Conservation (phyloP, 2,888 invertebrate genomes). For the Andrena fulva region DNA sequence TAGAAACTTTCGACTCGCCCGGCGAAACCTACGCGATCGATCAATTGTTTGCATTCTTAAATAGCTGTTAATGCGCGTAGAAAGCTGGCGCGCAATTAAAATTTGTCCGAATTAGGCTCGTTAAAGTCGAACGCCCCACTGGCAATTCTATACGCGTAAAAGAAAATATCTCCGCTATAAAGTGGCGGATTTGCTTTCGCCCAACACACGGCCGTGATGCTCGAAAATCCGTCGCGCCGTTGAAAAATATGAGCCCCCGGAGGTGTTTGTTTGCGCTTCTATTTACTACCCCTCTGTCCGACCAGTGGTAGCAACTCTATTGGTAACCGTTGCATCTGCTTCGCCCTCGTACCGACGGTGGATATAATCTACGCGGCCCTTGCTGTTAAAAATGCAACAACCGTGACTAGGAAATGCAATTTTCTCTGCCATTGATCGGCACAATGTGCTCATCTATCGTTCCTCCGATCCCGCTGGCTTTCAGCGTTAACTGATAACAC, state of each 20-base stretch:
- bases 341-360: slow-evolving; percentile 40
- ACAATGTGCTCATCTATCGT: slow-evolving; percentile 7
- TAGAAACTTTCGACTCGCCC: slow-evolving; percentile 36
- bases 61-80: neutral
- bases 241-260: slow-evolving; percentile 22
- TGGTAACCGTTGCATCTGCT: slow-evolving; percentile 10
- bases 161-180: neutral
- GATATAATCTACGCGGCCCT: slow-evolving; percentile 8
- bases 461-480: slow-evolving; percentile 1
- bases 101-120: neutral
- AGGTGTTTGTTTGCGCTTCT: slow-evolving; percentile 28
- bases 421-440: slow-evolving; percentile 21
- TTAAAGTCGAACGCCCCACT: neutral
- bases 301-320: neutral
- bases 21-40: slow-evolving; percentile 23
- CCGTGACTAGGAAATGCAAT: slow-evolving; percentile 5
- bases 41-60: slow-evolving; percentile 15
- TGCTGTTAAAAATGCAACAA: neutral
- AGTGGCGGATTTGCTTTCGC: slow-evolving; percentile 11
- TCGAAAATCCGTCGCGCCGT: slow-evolving; percentile 1
- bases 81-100: neutral
- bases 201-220: slow-evolving; percentile 2
- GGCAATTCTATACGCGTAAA: neutral
- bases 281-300: slow-evolving; percentile 18
- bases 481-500: neutral